phyloP scores from a whole-genome alignment of 2,888 invertebrate genomes.

The Nymphalis c-album region DNA sequence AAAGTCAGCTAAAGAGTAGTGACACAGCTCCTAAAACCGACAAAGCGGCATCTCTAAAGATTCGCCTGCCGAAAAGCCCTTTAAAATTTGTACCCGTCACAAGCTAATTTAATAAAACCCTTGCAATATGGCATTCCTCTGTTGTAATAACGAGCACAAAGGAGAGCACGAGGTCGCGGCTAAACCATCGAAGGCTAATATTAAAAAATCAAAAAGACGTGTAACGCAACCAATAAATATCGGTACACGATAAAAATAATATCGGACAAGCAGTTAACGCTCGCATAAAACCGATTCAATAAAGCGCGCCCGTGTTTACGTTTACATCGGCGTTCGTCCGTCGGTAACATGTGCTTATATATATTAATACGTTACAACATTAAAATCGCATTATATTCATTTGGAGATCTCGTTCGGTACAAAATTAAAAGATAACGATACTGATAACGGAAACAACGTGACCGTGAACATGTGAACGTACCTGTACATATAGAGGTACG shows the following conservation, averaged over 20 bases:
- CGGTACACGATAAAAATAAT: slow-evolving; percentile 29
- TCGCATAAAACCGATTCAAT: slow-evolving; percentile 31
- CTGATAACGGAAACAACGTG: slow-evolving; percentile 32
- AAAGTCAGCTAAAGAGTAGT: too few relatives aligned
- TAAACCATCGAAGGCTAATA: background rate
- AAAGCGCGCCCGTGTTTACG: slow-evolving; percentile 30
- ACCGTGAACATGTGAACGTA: slow-evolving; percentile 16
- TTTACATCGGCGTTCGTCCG: slow-evolving; percentile 32
- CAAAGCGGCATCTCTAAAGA: too few relatives aligned
- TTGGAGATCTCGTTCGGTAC: slow-evolving; percentile 44
- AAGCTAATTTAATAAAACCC: background rate
- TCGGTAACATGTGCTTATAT: slow-evolving; percentile 48
- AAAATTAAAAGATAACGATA: slow-evolving; percentile 32
- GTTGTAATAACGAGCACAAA: background rate
- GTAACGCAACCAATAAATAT: slow-evolving; percentile 12
- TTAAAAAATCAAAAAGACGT: slow-evolving; percentile 5
- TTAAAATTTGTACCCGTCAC: too few relatives aligned
- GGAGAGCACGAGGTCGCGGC: background rate
- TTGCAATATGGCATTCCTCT: background rate
- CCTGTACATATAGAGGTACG: too few relatives aligned
- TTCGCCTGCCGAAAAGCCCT: too few relatives aligned
- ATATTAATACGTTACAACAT: slow-evolving; percentile 57
- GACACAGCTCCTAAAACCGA: too few relatives aligned
- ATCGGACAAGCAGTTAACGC: slow-evolving; percentile 24
- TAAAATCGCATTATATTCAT: slow-evolving; percentile 59